Percentiles rank a stretch among this genome's conserved stretches.
Conservation (phyloP, 2,113 vertebrate species). For the Callipepla squamata region DNA sequence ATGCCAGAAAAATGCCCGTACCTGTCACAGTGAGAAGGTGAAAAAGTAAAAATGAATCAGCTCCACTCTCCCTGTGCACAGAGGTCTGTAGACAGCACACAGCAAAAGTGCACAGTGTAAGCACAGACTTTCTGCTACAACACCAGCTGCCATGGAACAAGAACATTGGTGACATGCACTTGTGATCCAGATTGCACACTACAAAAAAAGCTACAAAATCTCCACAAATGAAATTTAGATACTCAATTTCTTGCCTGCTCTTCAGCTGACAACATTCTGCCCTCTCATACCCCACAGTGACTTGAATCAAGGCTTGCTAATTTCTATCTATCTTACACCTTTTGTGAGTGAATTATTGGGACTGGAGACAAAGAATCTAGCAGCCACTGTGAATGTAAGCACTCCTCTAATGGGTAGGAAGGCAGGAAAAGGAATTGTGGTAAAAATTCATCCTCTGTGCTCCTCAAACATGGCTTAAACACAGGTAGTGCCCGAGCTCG, state of each 20-base stretch:
- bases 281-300: neutral
- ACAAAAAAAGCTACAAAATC: neutral
- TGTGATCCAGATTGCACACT: neutral
- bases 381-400: neutral
- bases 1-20: constrained; percentile 99
- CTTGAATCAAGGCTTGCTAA: neutral
- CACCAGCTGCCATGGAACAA: rapidly evolving
- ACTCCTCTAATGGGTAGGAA: neutral
- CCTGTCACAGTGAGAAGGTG: constrained; percentile 74
- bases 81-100: neutral
- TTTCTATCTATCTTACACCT: neutral
- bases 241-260: neutral
- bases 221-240: neutral
- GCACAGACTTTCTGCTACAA: neutral
- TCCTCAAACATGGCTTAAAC: neutral
- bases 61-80: neutral
- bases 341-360: neutral
- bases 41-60: neutral
- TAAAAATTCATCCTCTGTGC: neutral
- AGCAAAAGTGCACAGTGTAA: neutral
- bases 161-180: neutral
- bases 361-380: neutral
- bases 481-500: neutral
- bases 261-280: neutral
- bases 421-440: neutral